Conservation (phyloP, 2,113 vertebrate genomes). For the Brachyhypopomus occidentalis region DNA sequence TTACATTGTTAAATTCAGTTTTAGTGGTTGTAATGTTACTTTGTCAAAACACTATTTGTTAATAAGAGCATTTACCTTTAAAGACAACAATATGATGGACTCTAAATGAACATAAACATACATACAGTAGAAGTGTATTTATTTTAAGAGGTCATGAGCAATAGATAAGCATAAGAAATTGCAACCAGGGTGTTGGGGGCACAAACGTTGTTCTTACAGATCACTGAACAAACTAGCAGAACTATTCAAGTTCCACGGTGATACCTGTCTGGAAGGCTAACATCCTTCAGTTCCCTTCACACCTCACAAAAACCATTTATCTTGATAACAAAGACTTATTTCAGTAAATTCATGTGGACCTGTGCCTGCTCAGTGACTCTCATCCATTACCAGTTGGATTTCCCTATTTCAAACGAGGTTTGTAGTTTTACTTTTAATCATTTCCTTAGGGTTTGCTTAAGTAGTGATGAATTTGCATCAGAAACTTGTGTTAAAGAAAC, state of each 20-base stretch:
- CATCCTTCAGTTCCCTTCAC: not conserved
- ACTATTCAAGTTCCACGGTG: not conserved
- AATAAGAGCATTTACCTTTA: not conserved
- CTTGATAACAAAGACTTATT: constrained; percentile 7
- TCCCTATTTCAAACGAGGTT: not conserved
- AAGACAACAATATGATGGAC: too few species aligned
- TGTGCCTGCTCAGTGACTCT: not conserved
- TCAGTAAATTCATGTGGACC: constrained; percentile 7
- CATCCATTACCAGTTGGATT: constrained; percentile 7
- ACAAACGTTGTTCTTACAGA: not conserved
- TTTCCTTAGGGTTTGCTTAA: not conserved
- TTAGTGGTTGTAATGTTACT: not conserved
- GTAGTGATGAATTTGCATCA: not conserved
- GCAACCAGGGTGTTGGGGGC: not conserved
- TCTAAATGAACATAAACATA: too few species aligned
- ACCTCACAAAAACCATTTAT: not conserved
- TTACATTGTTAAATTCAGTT: too few species aligned
- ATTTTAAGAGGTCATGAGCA: not conserved
- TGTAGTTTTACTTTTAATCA: not conserved
- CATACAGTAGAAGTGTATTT: not conserved
- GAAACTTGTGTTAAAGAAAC: not conserved
- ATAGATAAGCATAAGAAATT: not conserved
- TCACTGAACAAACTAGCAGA: not conserved
- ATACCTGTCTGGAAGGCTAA: not conserved
- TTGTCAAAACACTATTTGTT: not conserved